Percentiles rank a stretch among this genome's conserved stretches.
These are phyloP conservation scores for Spea multiplicata DNA, from an alignment of 2,113 vertebrate species.

Conservation along the genomic window DNA sequence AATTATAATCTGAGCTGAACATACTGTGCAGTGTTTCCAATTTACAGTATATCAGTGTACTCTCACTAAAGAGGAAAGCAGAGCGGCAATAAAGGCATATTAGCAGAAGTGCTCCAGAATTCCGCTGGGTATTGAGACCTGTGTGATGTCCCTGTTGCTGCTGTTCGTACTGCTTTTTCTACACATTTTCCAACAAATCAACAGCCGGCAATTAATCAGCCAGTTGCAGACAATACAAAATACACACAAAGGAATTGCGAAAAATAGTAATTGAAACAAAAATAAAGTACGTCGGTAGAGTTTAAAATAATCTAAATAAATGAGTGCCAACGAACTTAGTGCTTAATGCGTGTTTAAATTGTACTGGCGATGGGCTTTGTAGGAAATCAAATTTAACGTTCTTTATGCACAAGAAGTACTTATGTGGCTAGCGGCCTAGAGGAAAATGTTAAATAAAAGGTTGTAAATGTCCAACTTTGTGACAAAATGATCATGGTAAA, in stretches of 20 bases:
- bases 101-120: conserved; percentile 27
- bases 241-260: conserved; percentile 8
- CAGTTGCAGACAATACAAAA: conserved; percentile 14
- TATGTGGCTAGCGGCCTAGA: no score
- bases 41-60: conserved; percentile 39
- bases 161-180: conserved; percentile 11
- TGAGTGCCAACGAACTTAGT: no score
- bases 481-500: no score
- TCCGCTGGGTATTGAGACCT: conserved; percentile 11
- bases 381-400: no score
- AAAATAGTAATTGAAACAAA: conserved; percentile 14
- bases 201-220: conserved; percentile 32
- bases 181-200: conserved; percentile 26
- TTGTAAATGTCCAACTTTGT: no score
- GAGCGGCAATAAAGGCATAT: conserved; percentile 27
- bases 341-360: no score
- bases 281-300: neutral
- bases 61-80: conserved; percentile 25
- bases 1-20: conserved; percentile 42
- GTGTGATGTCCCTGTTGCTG: conserved; percentile 26
- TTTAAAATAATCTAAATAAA: no score
- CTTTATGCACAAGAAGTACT: no score
- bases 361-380: no score
- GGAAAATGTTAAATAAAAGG: no score
- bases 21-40: conserved; percentile 18